Conservation (phyloP, 2,797 vertebrate species). For the Mormyrops attenuatus region DNA sequence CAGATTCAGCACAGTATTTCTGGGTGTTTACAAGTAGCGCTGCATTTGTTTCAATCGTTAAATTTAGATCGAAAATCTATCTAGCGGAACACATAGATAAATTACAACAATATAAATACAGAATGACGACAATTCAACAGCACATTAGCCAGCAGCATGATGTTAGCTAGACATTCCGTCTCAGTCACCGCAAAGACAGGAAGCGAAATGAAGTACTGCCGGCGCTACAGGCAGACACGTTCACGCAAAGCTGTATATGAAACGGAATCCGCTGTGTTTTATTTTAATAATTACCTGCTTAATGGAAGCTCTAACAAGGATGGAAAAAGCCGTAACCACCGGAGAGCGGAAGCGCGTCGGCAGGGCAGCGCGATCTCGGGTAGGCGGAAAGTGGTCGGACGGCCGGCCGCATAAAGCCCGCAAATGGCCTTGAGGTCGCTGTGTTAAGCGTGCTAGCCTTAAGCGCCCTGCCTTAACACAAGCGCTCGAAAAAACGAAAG, state of each 20-base stretch:
- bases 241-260: neutral
- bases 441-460: too few species aligned
- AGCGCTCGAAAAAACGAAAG: neutral
- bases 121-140: neutral
- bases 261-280: neutral
- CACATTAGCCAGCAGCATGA: neutral
- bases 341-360: neutral
- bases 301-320: neutral
- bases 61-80: neutral
- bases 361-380: neutral
- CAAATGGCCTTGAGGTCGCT: neutral
- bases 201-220: neutral
- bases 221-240: neutral
- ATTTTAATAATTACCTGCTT: neutral
- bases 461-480: neutral
- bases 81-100: neutral
- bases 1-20: neutral
- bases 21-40: neutral
- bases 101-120: neutral
- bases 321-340: neutral
- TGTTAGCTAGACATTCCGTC: neutral
- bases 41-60: neutral
- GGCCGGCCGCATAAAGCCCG: neutral
- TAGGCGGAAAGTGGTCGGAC: neutral
- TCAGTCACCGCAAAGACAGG: neutral